phyloP scores from a whole-genome alignment of 2,888 invertebrate genomes.

The Macropis europaea region DNA sequence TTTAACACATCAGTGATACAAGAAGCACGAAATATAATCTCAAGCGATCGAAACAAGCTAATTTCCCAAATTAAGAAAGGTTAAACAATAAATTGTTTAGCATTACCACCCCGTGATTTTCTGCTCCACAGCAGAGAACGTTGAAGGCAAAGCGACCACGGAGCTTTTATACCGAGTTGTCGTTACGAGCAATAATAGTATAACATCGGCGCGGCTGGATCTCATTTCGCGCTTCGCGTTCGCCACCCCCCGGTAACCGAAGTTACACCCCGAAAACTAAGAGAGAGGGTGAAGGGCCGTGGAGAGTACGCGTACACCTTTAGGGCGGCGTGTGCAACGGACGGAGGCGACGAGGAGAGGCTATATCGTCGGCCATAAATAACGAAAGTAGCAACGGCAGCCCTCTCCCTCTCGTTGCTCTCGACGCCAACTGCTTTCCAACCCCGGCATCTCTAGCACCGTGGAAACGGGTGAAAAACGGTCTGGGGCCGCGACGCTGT shows the following conservation, averaged over 20 bases:
- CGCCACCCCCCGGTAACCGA: conserved; percentile 48
- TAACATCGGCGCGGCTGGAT: conserved; percentile 46
- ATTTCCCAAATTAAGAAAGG: too few species aligned
- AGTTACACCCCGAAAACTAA: conserved; percentile 56
- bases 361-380: conserved; percentile 71
- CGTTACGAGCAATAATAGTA: conserved; percentile 58
- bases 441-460: conserved; percentile 34
- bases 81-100: too few species aligned
- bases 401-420: conserved; percentile 56
- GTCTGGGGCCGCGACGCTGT: conserved; percentile 38
- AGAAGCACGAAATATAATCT: too few species aligned
- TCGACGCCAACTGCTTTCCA: conserved; percentile 52
- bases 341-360: conserved; percentile 59
- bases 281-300: conserved; percentile 15
- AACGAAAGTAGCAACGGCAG: conserved; percentile 72
- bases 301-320: conserved; percentile 11
- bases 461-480: conserved; percentile 66
- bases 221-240: conserved; percentile 56
- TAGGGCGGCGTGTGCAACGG: conserved; percentile 47
- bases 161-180: conserved; percentile 43
- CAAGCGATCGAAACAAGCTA: too few species aligned
- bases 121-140: too few species aligned
- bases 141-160: neutral
- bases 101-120: too few species aligned
- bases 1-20: too few species aligned